Evolutionary conservation across 2,797 vertebrate genomes (phyloP), one percentile per base, ranked within the genome.

Genomic region (Pseudopleuronectes americanus): DNA sequence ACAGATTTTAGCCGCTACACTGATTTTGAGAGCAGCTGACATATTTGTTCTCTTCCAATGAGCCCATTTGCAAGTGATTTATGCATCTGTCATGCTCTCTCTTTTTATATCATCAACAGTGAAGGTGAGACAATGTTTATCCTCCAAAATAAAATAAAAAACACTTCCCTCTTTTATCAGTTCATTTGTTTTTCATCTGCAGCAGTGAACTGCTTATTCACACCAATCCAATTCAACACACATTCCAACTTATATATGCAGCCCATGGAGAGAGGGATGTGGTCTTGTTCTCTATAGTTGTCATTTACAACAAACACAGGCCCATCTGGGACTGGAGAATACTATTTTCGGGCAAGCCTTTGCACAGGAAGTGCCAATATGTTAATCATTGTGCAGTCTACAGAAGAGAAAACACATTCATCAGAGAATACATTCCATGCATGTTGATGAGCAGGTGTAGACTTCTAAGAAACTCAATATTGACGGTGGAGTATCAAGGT

Each of bases 1-100:
- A 86, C 80, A 86, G 80, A 86, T 86, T 90, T 84, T 75, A 71
- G 80, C 63, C 45, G 38, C 79, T 69, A 73, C 78, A 78, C 26
- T 79, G 74, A 68, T 70, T 85, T 66, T 23, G 33, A 68, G 76
- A 83, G 77, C 77, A 71, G 71, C 65, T 53, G 79, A 77, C 71
- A 80, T 77, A 52, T 87, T 90, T 90, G 81, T 71, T 85, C 81
- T 79, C 73, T 76, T 63, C 73, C 75, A 76, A 73, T 33, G 68
- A 84, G 62, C 70, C 68, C 66, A 77, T 87, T 88, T 83, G 53
- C 64, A 59, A 56, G 71, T 66, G 45, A 86, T 87, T 90, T 78
- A 68, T 77, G 74, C 23, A 12, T 33, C 64, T 8, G 7, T 65
- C 43, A 53, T 0, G 17, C 65, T 58, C 63, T 6, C 63, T 73